Evolutionary conservation across 35 echinoderm and acorn worm genomes (phyloP).

Genomic region (Lytechinus variegatus): DNA sequence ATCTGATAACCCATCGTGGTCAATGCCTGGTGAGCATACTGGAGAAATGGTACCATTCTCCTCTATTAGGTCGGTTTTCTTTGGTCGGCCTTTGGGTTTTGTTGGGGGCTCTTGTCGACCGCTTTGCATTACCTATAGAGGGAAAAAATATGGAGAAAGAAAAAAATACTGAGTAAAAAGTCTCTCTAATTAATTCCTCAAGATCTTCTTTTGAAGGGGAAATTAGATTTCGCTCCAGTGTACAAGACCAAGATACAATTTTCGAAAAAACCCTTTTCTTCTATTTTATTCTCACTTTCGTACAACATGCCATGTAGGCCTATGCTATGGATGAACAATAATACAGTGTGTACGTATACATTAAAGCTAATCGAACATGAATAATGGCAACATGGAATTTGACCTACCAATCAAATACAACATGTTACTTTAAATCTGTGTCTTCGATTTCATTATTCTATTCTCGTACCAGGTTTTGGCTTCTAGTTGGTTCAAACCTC

Average conservation of each 20-base stretch:
- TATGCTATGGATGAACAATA: no score
- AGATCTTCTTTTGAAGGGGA: no score
- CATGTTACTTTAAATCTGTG: background rate
- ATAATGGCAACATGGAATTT: no score
- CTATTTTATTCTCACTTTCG: no score
- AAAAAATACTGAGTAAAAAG: background rate
- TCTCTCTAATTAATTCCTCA: no score
- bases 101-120: constrained; percentile 90
- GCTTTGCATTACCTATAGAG: constrained; percentile 84
- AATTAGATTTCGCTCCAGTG: no score
- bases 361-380: no score
- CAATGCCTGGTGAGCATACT: background rate
- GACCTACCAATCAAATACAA: no score
- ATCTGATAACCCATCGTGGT: background rate
- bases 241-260: no score
- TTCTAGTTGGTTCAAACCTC: constrained; percentile 89
- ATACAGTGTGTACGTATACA: no score
- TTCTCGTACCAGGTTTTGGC: constrained; percentile 99
- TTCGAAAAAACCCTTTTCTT: no score
- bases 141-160: background rate
- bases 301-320: no score
- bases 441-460: constrained; percentile 98
- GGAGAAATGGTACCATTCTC: constrained; percentile 32
- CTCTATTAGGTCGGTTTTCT: constrained; percentile 71
- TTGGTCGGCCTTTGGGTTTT: constrained; percentile 95